A percentile compares a stretch with the other conserved stretches of the same genome.
phyloP scores from a whole-genome alignment of 2,888 invertebrate genomes.

The Acanthopleura granulata region DNA sequence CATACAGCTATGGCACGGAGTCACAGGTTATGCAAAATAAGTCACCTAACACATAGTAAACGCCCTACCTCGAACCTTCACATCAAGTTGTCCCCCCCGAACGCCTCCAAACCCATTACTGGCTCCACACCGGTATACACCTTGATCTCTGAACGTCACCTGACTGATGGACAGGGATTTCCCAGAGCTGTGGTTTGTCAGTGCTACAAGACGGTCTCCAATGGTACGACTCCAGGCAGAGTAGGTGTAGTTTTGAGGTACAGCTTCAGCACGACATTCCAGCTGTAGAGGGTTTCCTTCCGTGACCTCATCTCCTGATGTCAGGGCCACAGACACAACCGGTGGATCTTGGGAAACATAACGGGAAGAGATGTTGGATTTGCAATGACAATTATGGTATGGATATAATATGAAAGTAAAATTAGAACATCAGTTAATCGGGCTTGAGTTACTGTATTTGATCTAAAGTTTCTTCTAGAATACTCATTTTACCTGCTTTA shows the following conservation, averaged over 20 bases:
- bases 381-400: too few species aligned
- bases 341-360: not conserved
- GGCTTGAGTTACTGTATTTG: too few species aligned
- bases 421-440: too few species aligned
- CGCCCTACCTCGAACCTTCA: too few species aligned
- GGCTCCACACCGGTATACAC: not conserved
- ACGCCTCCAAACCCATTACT: not conserved
- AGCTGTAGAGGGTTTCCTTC: not conserved
- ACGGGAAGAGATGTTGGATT: too few species aligned
- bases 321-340: not conserved
- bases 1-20: too few species aligned
- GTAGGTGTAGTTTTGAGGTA: not conserved
- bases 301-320: not conserved
- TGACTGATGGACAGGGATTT: not conserved
- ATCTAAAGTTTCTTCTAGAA: too few species aligned
- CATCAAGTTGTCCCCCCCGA: too few species aligned
- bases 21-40: too few species aligned
- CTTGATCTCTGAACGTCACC: not conserved
- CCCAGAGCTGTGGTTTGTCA: not conserved
- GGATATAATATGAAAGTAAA: too few species aligned
- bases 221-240: not conserved
- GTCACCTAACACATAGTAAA: too few species aligned
- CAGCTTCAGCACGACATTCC: conserved; percentile 12
- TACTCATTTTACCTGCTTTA: too few species aligned
- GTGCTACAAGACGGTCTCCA: not conserved